These are phyloP conservation scores for Triplophysa siluroides DNA, from an alignment of 2,113 vertebrate species.

Conservation along the genomic window DNA sequence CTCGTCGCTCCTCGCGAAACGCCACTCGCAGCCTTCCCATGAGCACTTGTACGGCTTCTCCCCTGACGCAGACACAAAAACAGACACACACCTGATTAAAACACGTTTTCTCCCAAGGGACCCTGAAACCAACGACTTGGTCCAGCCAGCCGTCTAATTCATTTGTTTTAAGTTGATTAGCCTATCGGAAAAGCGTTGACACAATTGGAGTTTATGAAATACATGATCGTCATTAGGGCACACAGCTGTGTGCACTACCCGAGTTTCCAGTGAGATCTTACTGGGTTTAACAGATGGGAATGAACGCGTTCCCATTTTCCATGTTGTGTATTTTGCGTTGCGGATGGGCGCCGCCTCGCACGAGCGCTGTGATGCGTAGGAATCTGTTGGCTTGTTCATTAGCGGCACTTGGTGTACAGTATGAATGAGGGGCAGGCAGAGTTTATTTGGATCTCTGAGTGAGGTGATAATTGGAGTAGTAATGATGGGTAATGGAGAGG, in stretches of 20 bases:
- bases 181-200: slow-evolving; percentile 12
- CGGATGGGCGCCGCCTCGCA: slow-evolving; percentile 2
- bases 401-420: slow-evolving; percentile 22
- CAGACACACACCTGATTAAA: slow-evolving; percentile 34
- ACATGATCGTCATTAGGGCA: slow-evolving; percentile 46
- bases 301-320: neutral
- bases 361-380: slow-evolving; percentile 1
- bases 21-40: slow-evolving; percentile 99
- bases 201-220: slow-evolving; percentile 54
- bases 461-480: slow-evolving; percentile 71
- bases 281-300: slow-evolving; percentile 14
- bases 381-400: slow-evolving; percentile 33
- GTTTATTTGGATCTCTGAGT: slow-evolving; percentile 44
- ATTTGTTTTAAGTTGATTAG: slow-evolving; percentile 43
- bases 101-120: slow-evolving; percentile 23
- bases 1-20: slow-evolving; percentile 98
- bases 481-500: slow-evolving; percentile 66
- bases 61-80: slow-evolving; percentile 70
- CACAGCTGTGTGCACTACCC: slow-evolving; percentile 38
- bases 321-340: neutral
- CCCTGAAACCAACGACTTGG: neutral
- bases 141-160: slow-evolving; percentile 37
- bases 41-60: slow-evolving; percentile 99
- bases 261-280: slow-evolving; percentile 31
- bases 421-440: slow-evolving; percentile 28